Percentiles rank a stretch among this genome's conserved stretches.
phyloP scores from a whole-genome alignment of 2,888 invertebrate genomes.

The Timandra comae region DNA sequence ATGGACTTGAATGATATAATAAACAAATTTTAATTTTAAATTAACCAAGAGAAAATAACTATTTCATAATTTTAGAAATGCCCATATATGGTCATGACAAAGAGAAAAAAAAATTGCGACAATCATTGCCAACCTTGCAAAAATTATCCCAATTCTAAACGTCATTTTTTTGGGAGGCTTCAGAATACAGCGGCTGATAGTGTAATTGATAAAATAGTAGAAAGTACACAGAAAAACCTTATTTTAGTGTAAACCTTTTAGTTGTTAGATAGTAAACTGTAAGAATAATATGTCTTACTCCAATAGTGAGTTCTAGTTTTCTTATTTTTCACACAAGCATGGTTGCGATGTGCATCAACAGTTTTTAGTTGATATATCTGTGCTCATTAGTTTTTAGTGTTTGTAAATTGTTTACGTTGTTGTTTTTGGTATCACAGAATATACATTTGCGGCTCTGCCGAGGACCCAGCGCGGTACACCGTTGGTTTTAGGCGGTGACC shows the following conservation, averaged over 20 bases:
- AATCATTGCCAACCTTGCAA: slow-evolving; percentile 39
- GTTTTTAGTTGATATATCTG: slow-evolving; percentile 25
- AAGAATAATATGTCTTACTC: slow-evolving; percentile 63
- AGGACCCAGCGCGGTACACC: slow-evolving; percentile 96
- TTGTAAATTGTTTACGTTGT: slow-evolving; percentile 21
- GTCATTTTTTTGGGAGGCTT: slow-evolving; percentile 64
- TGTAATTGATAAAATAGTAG: slow-evolving; percentile 52
- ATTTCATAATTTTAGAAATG: too few relatives aligned
- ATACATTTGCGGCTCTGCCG: slow-evolving; percentile 94
- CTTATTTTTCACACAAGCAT: slow-evolving; percentile 30
- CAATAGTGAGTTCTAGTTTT: slow-evolving; percentile 58
- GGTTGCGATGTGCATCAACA: slow-evolving; percentile 23
- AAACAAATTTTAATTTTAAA: too few relatives aligned
- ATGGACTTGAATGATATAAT: too few relatives aligned
- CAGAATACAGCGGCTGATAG: slow-evolving; percentile 64
- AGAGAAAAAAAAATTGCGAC: slow-evolving; percentile 17
- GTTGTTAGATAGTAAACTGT: slow-evolving; percentile 46
- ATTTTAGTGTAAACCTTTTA: slow-evolving; percentile 39
- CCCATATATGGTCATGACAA: slow-evolving; percentile 57
- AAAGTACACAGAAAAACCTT: slow-evolving; percentile 52
- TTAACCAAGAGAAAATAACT: too few relatives aligned
- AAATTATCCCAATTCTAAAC: slow-evolving; percentile 34
- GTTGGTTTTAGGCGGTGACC: slow-evolving; percentile 95
- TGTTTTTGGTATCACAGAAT: slow-evolving; percentile 77
- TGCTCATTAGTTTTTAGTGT: slow-evolving; percentile 22